Evolutionary conservation across 2,888 invertebrate genomes (phyloP).

Genomic region (Cephus pygmeus): DNA sequence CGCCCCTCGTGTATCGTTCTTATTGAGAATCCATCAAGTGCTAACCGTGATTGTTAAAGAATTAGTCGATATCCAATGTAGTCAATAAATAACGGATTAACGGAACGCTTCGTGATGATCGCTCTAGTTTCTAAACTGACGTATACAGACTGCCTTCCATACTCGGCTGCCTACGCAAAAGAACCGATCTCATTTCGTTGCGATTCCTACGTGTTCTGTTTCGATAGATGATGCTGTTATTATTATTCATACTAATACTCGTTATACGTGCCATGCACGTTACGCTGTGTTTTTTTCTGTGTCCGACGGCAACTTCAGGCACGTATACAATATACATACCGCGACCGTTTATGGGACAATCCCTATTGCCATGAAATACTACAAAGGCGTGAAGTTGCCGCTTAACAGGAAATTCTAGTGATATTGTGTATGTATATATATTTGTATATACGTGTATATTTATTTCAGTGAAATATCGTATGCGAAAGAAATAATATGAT

Average conservation of each 20-base stretch:
- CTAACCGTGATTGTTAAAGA: neutral
- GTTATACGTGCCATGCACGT: neutral
- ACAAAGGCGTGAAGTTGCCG: neutral
- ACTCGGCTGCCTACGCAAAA: slow-evolving; percentile 3
- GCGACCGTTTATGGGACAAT: neutral
- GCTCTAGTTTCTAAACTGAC: slow-evolving; percentile 3
- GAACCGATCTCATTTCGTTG: neutral
- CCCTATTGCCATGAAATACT: neutral
- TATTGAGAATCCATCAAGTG: neutral
- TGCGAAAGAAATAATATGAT: neutral
- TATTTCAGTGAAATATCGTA: neutral
- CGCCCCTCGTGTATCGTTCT: neutral
- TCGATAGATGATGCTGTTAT: neutral
- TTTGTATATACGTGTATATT: neutral
- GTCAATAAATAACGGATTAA: slow-evolving; percentile 6
- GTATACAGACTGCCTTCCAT: neutral
- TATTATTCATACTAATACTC: neutral
- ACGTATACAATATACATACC: neutral
- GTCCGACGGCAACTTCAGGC: neutral
- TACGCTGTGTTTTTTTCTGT: neutral
- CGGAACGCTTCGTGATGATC: neutral
- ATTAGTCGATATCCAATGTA: neutral
- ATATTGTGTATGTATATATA: neutral
- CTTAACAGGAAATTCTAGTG: neutral
- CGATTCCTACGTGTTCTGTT: neutral